Conservation (phyloP, 2,797 vertebrate species). For the Triplophysa yarkandensis region DNA sequence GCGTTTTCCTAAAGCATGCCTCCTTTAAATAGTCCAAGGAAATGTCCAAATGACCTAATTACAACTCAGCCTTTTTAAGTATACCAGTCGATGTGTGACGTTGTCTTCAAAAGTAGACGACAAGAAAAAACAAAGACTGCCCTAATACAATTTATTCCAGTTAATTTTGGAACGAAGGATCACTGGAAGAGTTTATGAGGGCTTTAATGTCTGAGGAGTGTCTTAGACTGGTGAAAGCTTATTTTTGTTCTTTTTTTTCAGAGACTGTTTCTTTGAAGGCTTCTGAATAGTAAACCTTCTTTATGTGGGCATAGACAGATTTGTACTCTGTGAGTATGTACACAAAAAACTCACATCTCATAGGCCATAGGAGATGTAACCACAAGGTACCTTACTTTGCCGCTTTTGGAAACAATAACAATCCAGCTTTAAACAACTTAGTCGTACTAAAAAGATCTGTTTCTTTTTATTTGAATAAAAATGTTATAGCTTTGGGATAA, state of each 20-base stretch:
- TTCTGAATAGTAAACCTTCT: conserved; percentile 12
- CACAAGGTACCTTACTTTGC: conserved; percentile 63
- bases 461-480: conserved; percentile 59
- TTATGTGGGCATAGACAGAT: not conserved
- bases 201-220: conserved; percentile 47
- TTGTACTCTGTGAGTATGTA: not conserved
- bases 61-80: conserved; percentile 74
- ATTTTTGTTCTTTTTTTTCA: not conserved
- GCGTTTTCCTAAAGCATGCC: conserved; percentile 74
- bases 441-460: conserved; percentile 58
- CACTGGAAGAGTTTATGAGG: conserved; percentile 8
- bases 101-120: conserved; percentile 68
- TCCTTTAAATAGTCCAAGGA: conserved; percentile 77
- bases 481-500: conserved; percentile 62
- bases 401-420: conserved; percentile 69
- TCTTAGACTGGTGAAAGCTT: conserved; percentile 4
- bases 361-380: conserved; percentile 47
- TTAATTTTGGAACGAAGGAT: conserved; percentile 39
- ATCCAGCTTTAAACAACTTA: conserved; percentile 64
- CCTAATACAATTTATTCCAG: conserved; percentile 62
- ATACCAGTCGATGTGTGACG: conserved; percentile 69
- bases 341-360: conserved; percentile 29
- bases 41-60: conserved; percentile 81
- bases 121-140: conserved; percentile 60
- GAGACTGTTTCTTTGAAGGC: conserved; percentile 1